Percentiles rank a stretch among this genome's conserved stretches.
phyloP scores from a whole-genome alignment of 2,888 invertebrate species.

The Glaucopsyche alexis region DNA sequence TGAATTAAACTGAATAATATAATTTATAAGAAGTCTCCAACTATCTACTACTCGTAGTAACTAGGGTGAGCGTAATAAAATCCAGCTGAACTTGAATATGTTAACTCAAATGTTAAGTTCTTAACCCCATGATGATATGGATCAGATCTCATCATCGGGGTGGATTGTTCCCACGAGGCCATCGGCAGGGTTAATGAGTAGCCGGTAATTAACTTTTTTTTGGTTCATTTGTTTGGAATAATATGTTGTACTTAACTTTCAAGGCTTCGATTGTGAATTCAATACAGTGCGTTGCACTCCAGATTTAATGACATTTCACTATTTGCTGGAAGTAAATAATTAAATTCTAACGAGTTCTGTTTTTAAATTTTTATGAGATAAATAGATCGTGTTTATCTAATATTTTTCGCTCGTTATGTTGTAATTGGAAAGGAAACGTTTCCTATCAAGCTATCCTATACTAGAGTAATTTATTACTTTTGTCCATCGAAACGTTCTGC shows the following conservation, averaged over 20 bases:
- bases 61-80: not conserved
- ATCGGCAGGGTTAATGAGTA: not conserved
- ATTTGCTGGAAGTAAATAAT: slow-evolving; percentile 2
- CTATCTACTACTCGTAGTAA: no score
- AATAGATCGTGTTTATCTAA: not conserved
- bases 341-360: not conserved
- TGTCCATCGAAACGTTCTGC: no score
- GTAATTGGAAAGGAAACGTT: not conserved
- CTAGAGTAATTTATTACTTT: not conserved
- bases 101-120: not conserved
- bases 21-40: not conserved
- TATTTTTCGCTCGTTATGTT: not conserved
- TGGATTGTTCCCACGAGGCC: not conserved
- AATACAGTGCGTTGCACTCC: slow-evolving; percentile 3
- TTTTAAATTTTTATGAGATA: not conserved
- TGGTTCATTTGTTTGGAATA: not conserved
- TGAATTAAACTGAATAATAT: not conserved
- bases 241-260: not conserved
- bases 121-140: not conserved
- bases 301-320: not conserved
- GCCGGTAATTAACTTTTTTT: not conserved
- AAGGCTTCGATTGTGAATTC: slow-evolving; percentile 2
- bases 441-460: not conserved
- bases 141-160: not conserved
- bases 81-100: not conserved